A percentile compares a stretch with the other conserved stretches of the same genome.
These are phyloP conservation scores for Lamproptera curius DNA, from an alignment of 2,888 invertebrate genomes.

Conservation along the genomic window DNA sequence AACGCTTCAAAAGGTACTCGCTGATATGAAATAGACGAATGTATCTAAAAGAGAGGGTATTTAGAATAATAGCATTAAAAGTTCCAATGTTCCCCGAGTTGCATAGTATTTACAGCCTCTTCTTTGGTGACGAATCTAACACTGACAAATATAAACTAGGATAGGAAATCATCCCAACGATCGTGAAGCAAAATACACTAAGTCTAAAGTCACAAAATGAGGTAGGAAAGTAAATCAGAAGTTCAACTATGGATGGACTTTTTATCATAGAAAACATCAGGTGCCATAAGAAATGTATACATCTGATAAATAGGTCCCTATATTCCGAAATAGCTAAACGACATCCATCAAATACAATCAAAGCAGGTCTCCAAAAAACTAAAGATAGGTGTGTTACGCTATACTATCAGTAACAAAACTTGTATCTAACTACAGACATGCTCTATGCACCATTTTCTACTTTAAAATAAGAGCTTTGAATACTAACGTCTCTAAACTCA, in stretches of 20 bases:
- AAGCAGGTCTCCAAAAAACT: background rate
- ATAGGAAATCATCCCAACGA: conserved; percentile 37
- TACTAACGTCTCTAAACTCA: conserved; percentile 13
- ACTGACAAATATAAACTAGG: conserved; percentile 42
- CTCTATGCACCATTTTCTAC: conserved; percentile 20
- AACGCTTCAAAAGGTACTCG: conserved; percentile 46
- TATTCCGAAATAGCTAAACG: background rate
- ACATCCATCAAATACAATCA: background rate
- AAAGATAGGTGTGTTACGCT: background rate
- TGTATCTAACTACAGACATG: conserved; percentile 8
- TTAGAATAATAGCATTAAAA: conserved; percentile 25
- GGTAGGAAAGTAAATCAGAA: conserved; percentile 67
- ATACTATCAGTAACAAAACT: conserved; percentile 10
- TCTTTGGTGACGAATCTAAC: conserved; percentile 65
- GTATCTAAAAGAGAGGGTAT: conserved; percentile 23
- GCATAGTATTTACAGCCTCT: conserved; percentile 54
- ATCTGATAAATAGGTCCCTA: background rate
- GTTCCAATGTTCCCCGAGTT: conserved; percentile 35
- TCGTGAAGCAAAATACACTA: conserved; percentile 44
- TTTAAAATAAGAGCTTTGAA: conserved; percentile 13
- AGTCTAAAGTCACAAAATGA: conserved; percentile 65
- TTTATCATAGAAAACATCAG: conserved; percentile 17
- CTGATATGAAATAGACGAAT: conserved; percentile 55
- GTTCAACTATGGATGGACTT: conserved; percentile 48
- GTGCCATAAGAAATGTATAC: conserved; percentile 2